phyloP scores from a whole-genome alignment of 2,113 vertebrate genomes.

The Crocuta crocuta region DNA sequence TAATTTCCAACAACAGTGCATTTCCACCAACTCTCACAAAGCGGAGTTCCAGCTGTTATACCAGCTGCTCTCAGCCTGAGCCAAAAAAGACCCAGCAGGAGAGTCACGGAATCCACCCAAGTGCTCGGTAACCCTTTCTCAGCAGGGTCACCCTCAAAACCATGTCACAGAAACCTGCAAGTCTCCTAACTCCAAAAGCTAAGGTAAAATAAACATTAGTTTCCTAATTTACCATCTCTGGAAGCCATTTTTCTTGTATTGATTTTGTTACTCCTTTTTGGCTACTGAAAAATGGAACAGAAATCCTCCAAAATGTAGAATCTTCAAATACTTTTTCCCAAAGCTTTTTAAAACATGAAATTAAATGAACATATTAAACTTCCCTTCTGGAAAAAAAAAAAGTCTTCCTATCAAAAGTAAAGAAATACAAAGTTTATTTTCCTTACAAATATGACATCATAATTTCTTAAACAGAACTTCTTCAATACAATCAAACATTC shows the following conservation, averaged over 20 bases:
- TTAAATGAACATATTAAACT: constrained; percentile 51
- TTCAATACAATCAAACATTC: constrained; percentile 24
- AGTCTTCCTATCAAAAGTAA: constrained; percentile 17
- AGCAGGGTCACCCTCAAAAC: background rate
- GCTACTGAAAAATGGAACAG: constrained; percentile 44
- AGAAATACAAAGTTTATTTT: constrained; percentile 36
- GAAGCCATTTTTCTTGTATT: background rate
- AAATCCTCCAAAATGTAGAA: constrained; percentile 35
- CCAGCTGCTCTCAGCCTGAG: constrained; percentile 59
- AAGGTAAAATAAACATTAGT: background rate
- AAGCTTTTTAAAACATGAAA: constrained; percentile 45
- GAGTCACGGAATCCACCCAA: background rate
- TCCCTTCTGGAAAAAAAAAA: background rate
- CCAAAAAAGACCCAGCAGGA: constrained; percentile 53
- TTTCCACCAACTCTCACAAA: constrained; percentile 49
- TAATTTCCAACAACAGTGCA: constrained; percentile 32
- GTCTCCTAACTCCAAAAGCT: background rate
- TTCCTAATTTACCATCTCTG: constrained; percentile 23
- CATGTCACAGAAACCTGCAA: background rate
- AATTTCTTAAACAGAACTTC: constrained; percentile 27
- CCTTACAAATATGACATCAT: background rate
- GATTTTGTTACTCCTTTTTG: background rate
- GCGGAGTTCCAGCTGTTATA: constrained; percentile 58
- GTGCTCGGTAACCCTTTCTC: background rate
- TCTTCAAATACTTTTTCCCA: constrained; percentile 27